phyloP scores from a whole-genome alignment of 2,888 invertebrate genomes.

The Cecidostiba fungosa region DNA sequence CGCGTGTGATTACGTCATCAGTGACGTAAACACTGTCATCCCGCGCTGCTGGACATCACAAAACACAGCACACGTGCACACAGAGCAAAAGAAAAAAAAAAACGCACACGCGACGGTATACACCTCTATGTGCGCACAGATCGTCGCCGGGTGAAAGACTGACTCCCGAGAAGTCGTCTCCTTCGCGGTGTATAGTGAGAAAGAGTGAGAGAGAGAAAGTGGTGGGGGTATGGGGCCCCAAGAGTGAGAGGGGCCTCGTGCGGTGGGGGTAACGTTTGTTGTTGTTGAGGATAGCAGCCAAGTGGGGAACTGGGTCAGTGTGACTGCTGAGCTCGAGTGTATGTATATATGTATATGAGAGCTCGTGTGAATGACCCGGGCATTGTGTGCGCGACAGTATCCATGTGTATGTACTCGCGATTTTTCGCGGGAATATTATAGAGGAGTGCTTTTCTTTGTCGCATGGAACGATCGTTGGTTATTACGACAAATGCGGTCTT shows the following conservation, averaged over 20 bases:
- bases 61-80: neutral
- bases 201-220: neutral
- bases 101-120: neutral
- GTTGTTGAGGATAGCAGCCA: conserved; percentile 20
- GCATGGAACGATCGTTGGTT: neutral
- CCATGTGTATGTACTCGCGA: neutral
- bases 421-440: neutral
- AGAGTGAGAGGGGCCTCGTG: conserved; percentile 42
- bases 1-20: neutral
- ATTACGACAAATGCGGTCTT: neutral
- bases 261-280: conserved; percentile 29
- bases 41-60: conserved; percentile 1
- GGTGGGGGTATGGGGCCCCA: neutral
- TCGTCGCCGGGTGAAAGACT: conserved; percentile 50
- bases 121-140: conserved; percentile 40
- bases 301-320: conserved; percentile 54
- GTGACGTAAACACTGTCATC: neutral
- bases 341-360: neutral
- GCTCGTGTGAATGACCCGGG: neutral
- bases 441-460: neutral
- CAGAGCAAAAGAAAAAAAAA: neutral
- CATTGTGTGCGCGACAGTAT: neutral
- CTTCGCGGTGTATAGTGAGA: neutral
- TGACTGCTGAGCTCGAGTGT: neutral
- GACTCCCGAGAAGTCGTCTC: conserved; percentile 23